Percentiles rank a stretch among this genome's conserved stretches.
Evolutionary conservation across 2,888 invertebrate species (phyloP).

Genomic region (Zele albiditarsus): DNA sequence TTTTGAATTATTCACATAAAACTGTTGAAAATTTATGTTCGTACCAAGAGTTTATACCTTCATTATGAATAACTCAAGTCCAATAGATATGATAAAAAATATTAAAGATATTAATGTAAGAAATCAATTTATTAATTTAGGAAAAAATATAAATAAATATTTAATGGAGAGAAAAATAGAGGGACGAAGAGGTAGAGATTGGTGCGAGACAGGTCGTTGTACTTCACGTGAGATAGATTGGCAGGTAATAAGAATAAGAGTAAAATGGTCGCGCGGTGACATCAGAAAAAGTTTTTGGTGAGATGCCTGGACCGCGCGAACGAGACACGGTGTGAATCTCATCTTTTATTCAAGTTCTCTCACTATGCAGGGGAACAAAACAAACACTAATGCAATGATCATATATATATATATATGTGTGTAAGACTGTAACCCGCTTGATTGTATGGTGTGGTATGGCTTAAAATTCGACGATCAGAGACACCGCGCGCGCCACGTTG

Average conservation of each 20-base stretch:
- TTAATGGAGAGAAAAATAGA: too few relatives aligned
- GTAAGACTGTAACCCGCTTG: background rate
- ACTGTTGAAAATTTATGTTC: too few relatives aligned
- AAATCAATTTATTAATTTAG: too few relatives aligned
- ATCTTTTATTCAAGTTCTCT: conserved; percentile 65
- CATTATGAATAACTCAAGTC: too few relatives aligned
- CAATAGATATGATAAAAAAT: too few relatives aligned
- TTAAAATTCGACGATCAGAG: conserved; percentile 30
- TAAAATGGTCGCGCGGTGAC: conserved; percentile 1
- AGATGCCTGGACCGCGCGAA: conserved; percentile 54
- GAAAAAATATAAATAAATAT: too few relatives aligned
- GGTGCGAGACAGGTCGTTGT: background rate
- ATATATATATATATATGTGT: background rate
- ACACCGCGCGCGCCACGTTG: background rate
- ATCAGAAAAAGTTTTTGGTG: conserved; percentile 30
- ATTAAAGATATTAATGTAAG: too few relatives aligned
- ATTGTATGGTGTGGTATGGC: conserved; percentile 6
- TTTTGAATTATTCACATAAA: background rate
- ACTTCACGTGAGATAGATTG: background rate
- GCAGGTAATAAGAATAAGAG: background rate
- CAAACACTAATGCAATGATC: background rate
- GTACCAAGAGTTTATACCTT: too few relatives aligned
- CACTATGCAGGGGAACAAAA: background rate
- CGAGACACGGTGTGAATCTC: conserved; percentile 69
- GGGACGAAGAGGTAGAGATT: background rate